These are phyloP conservation scores for Acanthosepion esculentum DNA, from an alignment of 2,888 invertebrate species.

Conservation along the genomic window DNA sequence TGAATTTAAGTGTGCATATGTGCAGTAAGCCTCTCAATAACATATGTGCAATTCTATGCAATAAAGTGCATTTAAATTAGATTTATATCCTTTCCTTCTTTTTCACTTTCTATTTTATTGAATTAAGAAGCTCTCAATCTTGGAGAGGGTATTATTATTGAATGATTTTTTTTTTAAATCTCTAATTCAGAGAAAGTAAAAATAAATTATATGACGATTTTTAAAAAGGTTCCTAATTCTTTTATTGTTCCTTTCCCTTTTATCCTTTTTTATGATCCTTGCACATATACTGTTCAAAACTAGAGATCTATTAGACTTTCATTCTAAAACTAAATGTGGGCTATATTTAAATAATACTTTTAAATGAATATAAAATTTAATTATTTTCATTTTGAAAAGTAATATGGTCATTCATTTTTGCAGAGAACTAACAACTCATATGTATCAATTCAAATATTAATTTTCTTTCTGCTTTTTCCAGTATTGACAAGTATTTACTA, in stretches of 20 bases:
- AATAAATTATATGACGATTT: not conserved
- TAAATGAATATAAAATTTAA: not conserved
- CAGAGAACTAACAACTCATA: not conserved
- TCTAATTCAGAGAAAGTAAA: not conserved
- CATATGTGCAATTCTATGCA: not conserved
- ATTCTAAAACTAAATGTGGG: not conserved
- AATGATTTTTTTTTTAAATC: not conserved
- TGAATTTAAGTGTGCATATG: conserved; percentile 17
- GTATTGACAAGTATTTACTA: not conserved
- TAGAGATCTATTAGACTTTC: not conserved
- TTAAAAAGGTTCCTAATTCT: not conserved
- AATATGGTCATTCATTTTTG: not conserved
- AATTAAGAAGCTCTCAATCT: not conserved
- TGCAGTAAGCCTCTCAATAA: conserved; percentile 1
- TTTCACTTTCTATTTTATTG: not conserved
- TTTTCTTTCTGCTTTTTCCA: not conserved
- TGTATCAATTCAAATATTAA: not conserved
- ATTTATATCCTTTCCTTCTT: not conserved
- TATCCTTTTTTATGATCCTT: not conserved
- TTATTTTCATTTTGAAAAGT: not conserved
- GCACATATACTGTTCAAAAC: not conserved
- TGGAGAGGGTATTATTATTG: not conserved
- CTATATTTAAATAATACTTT: not conserved
- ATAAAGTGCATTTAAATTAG: conserved; percentile 20
- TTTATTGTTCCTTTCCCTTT: not conserved